These are phyloP conservation scores for Pogonomyrmex barbatus DNA, from an alignment of 1,140 invertebrate genomes.

Conservation along the genomic window DNA sequence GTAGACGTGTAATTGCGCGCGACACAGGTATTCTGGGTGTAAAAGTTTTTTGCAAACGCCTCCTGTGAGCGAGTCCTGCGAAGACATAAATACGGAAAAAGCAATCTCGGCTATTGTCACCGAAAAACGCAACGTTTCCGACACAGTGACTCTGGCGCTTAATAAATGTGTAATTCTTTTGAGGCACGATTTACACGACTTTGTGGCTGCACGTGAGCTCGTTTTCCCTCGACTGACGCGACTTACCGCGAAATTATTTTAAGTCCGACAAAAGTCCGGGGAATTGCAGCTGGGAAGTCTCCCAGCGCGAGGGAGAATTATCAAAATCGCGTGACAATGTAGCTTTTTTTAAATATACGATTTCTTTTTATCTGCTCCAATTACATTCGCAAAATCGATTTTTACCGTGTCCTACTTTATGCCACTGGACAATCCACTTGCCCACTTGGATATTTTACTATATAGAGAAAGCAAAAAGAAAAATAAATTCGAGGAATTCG, in stretches of 20 bases:
- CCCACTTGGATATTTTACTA: neutral
- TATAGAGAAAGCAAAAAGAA: neutral
- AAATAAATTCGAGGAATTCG: neutral
- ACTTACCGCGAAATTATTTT: conserved; percentile 42
- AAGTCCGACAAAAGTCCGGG: conserved; percentile 20
- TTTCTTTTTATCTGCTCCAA: conserved; percentile 21
- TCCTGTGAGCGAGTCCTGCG: neutral
- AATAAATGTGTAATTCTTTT: conserved; percentile 33
- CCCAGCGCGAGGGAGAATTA: neutral
- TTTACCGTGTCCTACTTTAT: conserved; percentile 1
- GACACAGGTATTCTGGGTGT: no score
- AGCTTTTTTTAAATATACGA: neutral
- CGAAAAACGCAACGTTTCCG: neutral
- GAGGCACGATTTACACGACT: neutral
- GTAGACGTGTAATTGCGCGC: neutral
- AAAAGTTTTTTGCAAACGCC: conserved; percentile 4
- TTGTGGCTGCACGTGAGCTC: neutral
- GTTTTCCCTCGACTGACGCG: conserved; percentile 13
- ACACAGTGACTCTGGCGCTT: neutral
- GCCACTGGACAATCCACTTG: neutral
- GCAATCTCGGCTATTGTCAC: neutral
- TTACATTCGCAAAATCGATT: conserved; percentile 19
- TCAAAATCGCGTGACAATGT: neutral
- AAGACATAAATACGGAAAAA: neutral
- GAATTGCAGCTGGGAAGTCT: neutral